Base-by-base conservation (phyloP, 1,140 invertebrate species). In the Lutraria rhynchaena region DNA sequence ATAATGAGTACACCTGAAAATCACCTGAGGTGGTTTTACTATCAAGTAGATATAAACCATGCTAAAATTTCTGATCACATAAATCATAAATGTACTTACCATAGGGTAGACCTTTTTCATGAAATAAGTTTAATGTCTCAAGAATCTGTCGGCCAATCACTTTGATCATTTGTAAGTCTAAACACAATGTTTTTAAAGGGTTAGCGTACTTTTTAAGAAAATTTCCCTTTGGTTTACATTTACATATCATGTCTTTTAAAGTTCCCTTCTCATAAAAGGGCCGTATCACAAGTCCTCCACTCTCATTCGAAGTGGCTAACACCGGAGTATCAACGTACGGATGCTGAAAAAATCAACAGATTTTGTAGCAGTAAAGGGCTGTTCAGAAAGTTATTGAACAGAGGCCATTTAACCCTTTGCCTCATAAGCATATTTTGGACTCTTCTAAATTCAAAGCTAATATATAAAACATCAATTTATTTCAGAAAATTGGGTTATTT, bases 171-270 rank as follows among this genome's bases (percentile, higher is more conserved):
- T 94, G 93, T 58, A 94, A 91, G 46, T 95, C 94, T 44, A 98
- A 93, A 3, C 94, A 94, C 87, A 95, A 95, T 69, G 94, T 93
- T 61, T 95, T 94, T 91, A 96, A 96, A 9, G 95, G 96, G 92
- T 96, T 96, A 11, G 95, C 95, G 93, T 98, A 98, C 91, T 98
- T 98, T 82, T 95, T 95, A 84, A 98, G 93, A 89, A 96, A 96
- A 80, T 94, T 94, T 88, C 95, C 94, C 87, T 95, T 95, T 69
- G 96, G 96, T 88, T 96, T 96, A 81, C 90, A 90, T 73, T 88
- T 87, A 82, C 86, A 90, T 17, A 98, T 91, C 49, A 95, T 91
- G 92, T 98, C 97, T 83, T 95, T 93, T 5, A 97, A 88, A 33
- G 95, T 96, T 19, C 96, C 97, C 83, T 94, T 94, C 81, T 95